Evolutionary conservation across 2,888 invertebrate genomes (phyloP), one percentile per base, ranked within the genome.

Genomic region (Spisula subtruncata): DNA sequence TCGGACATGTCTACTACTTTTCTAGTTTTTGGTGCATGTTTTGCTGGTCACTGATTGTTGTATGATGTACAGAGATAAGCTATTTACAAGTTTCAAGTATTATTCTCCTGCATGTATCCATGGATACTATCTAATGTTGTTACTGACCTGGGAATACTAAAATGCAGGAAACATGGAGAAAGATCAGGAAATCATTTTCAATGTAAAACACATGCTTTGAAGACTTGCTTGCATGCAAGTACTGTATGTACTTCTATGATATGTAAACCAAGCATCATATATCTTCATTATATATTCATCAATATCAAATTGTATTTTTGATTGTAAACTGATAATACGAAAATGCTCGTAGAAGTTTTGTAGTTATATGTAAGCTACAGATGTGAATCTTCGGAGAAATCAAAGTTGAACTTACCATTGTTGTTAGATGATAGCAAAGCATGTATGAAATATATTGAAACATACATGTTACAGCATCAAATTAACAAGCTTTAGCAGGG

Each of bases 81-180:
- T 32, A 75, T 75, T 16, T 75, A 32, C 75, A 75, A 35, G 75
- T 75, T 75, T 41, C 6, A 35, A 35, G 75, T 75, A 75, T 75
- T 75, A 75, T 75, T 75, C 35, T 75, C 32, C 75, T 75, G 75
- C 75, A 75, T 75, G 75, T 75, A 35, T 16, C 75, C 75, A 75
- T 75, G 75, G 32, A 32, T 35, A 75, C 75, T n/a, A 66, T 66
- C 60, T 25, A 25, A 0, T n/a, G 60, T 66, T 66, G 25, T 66
- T 66, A 66, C 60, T 66, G 60, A 10, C 60, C 60, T 66, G 60
- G 60, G 60, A 66, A 10, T 66, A 66, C 60, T 66, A 66, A 66
- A 66, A 0, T 0, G 10, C 2, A 8, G 51, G 16, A 51, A 51
- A 51, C n/a, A n/a, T n/a, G n/a, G n/a, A n/a, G n/a, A n/a, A n/a